Base-by-base conservation (phyloP, 2,888 invertebrate genomes). In the Germaria angustata region DNA sequence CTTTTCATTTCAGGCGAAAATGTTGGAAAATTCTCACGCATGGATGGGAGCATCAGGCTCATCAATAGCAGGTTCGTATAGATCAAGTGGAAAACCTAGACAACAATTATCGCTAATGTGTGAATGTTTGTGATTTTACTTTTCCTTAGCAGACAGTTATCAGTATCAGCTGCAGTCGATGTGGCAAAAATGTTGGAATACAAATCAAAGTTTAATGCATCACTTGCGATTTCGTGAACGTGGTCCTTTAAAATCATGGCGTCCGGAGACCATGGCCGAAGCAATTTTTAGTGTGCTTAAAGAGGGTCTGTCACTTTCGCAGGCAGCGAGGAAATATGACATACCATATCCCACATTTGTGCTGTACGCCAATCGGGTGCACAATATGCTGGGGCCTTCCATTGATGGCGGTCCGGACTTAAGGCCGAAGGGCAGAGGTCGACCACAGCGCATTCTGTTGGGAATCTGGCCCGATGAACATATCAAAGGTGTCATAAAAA, bases 151-250 rank as follows among this genome's bases (percentile, higher is more conserved):
- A 95, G 97, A 97, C 93, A 97, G 96, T 93, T 97, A 97, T 93
- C 97, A 97, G 92, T 97, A 97, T 92, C 97, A 97, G 92, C 92
- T 97, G 91, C 97, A 97, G 92, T 96, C 96, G 78, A 96, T 97
- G 95, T 97, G 97, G 97, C 97, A 97, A 92, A 97, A 97, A 91
- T 97, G 97, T 92, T 97, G 97, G 97, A 97, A 96, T 92, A 97
- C 96, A 86, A 97, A 96, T 92, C 97, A 97, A 92, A 96, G 95
- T 88, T 93, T 97, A 88, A 96, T 97, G 86, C 97, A 97, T 92
- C 96, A 97, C 91, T 92, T 97, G 89, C 94, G 97, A 87, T 97
- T 97, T 93, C 95, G 97, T 59, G 97, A 97, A 92, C 94, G 97
- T 77, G 97, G 97, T 2, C 97, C 97, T 0, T 93, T 97, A 81